Base-by-base conservation (phyloP, 2,888 invertebrate genomes). In the Torymus auratus region DNA sequence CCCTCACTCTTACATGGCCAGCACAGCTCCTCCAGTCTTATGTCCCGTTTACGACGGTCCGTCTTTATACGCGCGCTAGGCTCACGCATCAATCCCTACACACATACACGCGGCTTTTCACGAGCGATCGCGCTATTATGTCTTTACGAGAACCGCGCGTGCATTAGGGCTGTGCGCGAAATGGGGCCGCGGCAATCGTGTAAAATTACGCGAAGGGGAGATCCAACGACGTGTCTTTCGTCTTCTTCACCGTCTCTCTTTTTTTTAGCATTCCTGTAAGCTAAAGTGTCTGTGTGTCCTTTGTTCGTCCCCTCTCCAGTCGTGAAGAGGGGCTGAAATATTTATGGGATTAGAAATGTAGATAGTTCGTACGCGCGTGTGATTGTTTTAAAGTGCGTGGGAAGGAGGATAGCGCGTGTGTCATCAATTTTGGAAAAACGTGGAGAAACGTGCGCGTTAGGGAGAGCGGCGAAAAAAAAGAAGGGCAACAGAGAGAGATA, bases 281-380 rank as follows among this genome's bases (percentile, higher is more conserved):
- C 7, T 28, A 7, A 28, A 28, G 28, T 28, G 7, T 28, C 0
- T 28, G 7, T 28, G 7, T 28, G 7, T 3, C 41, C 15, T 11
- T 1, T 65, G 4, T 50, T 0, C 5, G 13, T 20, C 14, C 71
- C 52, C 55, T n/a, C n/a, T n/a, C 13, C 20, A 20, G 52, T 68
- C 20, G n/a, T 58, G 23, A 53, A 58, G 50, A 50, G 17, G 13
- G 41, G 74, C 53, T 73, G 10, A 55, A 64, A 17, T 20, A 20
- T 56, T 56, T 74, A 56, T 41, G 67, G 55, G 75, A 61, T 76
- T 76, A 62, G 14, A 20, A 13, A 52, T 17, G 56, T 50, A 17
- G 58, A 53, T 23, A 41, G 60, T 12, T 41, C 52, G 11, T n/a
- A n/a, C 17, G 52, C 10, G 7, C 11, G 28, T n/a, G 20, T 61